These are phyloP conservation scores for Parasteatoda lunata DNA, from an alignment of 2,888 invertebrate species.

Conservation along the genomic window DNA sequence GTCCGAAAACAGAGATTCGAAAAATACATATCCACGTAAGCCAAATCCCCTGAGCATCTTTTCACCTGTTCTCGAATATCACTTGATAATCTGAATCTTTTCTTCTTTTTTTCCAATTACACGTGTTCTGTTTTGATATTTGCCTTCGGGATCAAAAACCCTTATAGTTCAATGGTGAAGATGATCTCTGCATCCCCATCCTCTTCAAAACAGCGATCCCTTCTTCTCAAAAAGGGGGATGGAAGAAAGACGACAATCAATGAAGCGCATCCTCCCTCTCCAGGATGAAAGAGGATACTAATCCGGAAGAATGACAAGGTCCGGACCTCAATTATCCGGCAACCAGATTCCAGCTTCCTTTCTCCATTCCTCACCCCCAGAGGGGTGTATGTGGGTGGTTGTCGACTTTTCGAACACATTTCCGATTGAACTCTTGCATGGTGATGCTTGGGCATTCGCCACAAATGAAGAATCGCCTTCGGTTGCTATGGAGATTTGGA, in stretches of 20 bases:
- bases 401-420: conserved; percentile 61
- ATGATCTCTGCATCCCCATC: conserved; percentile 17
- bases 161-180: background rate
- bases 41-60: background rate
- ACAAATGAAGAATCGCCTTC: conserved; percentile 58
- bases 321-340: conserved; percentile 68
- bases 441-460: conserved; percentile 22
- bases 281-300: conserved; percentile 62
- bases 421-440: conserved; percentile 52
- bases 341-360: conserved; percentile 42
- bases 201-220: conserved; percentile 34
- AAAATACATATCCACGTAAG: background rate
- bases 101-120: conserved; percentile 19
- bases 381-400: conserved; percentile 7
- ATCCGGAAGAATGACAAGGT: conserved; percentile 68
- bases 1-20: background rate
- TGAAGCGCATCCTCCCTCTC: conserved; percentile 39
- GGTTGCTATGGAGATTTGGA: conserved; percentile 47
- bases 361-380: background rate
- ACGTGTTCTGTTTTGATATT: background rate
- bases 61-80: background rate
- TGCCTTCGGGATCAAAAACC: conserved; percentile 28
- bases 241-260: conserved; percentile 51
- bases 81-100: conserved; percentile 9
- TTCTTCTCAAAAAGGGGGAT: conserved; percentile 40